These are phyloP conservation scores for Vimba vimba DNA, from an alignment of 2,113 vertebrate species.

Conservation along the genomic window DNA sequence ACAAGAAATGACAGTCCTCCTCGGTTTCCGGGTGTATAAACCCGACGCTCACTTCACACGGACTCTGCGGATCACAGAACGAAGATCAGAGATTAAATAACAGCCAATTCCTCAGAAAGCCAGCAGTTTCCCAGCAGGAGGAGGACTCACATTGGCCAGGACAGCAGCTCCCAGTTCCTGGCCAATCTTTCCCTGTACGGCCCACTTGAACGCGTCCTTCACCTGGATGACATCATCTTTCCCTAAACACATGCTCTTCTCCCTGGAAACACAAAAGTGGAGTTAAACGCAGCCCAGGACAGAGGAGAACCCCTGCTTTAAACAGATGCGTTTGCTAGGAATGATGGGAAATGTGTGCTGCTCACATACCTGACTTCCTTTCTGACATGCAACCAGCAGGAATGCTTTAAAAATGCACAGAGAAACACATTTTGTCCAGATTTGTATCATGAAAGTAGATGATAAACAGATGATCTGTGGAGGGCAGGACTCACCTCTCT, in stretches of 20 bases:
- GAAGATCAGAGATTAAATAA: constrained; percentile 29
- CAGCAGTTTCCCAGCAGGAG: background rate
- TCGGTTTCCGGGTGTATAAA: constrained; percentile 91
- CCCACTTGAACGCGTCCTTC: constrained; percentile 97
- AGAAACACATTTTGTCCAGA: constrained; percentile 25
- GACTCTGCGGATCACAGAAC: constrained; percentile 74
- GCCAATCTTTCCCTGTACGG: constrained; percentile 85
- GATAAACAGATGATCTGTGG: background rate
- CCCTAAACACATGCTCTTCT: constrained; percentile 78
- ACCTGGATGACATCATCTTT: constrained; percentile 89
- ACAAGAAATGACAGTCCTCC: constrained; percentile 94
- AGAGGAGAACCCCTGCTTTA: too few species aligned
- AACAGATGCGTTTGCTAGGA: background rate
- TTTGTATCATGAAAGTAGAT: constrained; percentile 29
- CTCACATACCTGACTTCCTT: constrained; percentile 83
- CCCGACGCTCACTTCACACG: constrained; percentile 90
- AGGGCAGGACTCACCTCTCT: constrained; percentile 84
- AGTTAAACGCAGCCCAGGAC: too few species aligned
- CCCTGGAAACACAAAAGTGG: constrained; percentile 72
- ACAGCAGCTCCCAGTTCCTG: constrained; percentile 85
- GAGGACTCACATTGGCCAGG: constrained; percentile 83
- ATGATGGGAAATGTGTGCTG: constrained; percentile 1
- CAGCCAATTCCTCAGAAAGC: background rate
- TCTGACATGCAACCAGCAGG: constrained; percentile 92
- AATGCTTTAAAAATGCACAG: constrained; percentile 75